These are phyloP conservation scores for Pterocles burchelli DNA, from an alignment of 2,113 vertebrate genomes.

Conservation along the genomic window DNA sequence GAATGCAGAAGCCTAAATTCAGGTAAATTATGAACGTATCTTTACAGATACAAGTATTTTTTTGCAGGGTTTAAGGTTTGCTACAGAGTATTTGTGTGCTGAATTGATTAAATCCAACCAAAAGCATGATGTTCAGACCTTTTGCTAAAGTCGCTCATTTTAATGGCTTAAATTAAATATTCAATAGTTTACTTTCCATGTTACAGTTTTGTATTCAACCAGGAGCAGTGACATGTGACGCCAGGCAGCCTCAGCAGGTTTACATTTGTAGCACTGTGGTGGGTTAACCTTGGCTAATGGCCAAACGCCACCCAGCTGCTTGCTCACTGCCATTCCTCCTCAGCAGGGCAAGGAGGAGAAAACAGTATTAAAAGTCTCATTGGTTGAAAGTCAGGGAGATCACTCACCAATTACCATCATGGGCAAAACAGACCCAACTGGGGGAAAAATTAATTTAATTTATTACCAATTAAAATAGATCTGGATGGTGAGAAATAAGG, in stretches of 20 bases:
- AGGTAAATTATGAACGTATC: not conserved
- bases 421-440: not conserved
- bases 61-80: not conserved
- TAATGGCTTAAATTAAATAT: not conserved
- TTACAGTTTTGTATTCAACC: not conserved
- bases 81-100: not conserved
- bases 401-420: too few species aligned
- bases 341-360: not conserved
- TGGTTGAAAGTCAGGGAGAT: not conserved
- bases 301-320: fast-evolving
- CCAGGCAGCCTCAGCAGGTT: not conserved
- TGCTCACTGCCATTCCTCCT: not conserved
- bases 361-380: not conserved
- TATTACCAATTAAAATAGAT: not conserved
- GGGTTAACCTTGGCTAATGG: not conserved
- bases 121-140: not conserved
- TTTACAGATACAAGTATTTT: not conserved
- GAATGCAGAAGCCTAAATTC: not conserved
- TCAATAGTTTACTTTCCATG: not conserved
- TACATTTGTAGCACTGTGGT: not conserved
- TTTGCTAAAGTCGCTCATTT: not conserved
- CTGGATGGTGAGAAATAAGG: not conserved
- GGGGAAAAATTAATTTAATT: not conserved
- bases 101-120: not conserved
- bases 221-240: not conserved